Percentiles rank a stretch among this genome's conserved stretches.
These are phyloP conservation scores for Melinaea menophilus DNA, from an alignment of 2,888 invertebrate genomes.

Conservation along the genomic window DNA sequence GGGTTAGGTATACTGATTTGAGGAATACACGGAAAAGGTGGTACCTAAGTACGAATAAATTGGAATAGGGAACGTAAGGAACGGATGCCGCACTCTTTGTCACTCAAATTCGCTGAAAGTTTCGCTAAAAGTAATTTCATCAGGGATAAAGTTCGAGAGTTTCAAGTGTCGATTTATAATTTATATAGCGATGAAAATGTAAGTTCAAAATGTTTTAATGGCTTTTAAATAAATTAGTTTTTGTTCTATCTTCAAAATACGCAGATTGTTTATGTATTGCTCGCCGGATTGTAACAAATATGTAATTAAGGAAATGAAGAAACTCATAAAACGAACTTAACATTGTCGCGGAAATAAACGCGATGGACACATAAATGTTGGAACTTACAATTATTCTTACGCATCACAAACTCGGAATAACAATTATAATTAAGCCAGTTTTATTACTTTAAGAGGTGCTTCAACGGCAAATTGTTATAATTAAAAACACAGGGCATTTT, in stretches of 20 bases:
- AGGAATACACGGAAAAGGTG: conserved; percentile 48
- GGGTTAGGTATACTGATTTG: conserved; percentile 66
- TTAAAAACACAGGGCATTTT: conserved; percentile 62
- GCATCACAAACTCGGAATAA: conserved; percentile 29
- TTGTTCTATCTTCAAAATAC: no score
- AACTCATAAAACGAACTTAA: background rate
- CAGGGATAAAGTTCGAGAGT: conserved; percentile 21
- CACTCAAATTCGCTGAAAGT: conserved; percentile 33
- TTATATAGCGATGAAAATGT: background rate
- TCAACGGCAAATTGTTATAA: conserved; percentile 49
- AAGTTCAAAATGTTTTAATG: background rate
- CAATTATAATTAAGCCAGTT: conserved; percentile 37
- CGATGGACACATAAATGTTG: background rate
- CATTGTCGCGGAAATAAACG: no score
- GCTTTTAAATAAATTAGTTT: background rate
- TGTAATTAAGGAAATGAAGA: background rate
- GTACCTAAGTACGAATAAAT: conserved; percentile 50
- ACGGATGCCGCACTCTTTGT: conserved; percentile 30
- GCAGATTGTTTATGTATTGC: no score
- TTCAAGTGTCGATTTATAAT: conserved; percentile 8
- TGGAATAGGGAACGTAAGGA: conserved; percentile 43
- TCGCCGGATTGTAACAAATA: background rate
- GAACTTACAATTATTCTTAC: conserved; percentile 14
- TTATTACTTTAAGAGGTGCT: conserved; percentile 37
- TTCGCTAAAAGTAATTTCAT: conserved; percentile 28